Percentiles rank a stretch among this genome's conserved stretches.
These are phyloP conservation scores for Pyrgus malvae DNA, from an alignment of 2,888 invertebrate species.

Conservation along the genomic window DNA sequence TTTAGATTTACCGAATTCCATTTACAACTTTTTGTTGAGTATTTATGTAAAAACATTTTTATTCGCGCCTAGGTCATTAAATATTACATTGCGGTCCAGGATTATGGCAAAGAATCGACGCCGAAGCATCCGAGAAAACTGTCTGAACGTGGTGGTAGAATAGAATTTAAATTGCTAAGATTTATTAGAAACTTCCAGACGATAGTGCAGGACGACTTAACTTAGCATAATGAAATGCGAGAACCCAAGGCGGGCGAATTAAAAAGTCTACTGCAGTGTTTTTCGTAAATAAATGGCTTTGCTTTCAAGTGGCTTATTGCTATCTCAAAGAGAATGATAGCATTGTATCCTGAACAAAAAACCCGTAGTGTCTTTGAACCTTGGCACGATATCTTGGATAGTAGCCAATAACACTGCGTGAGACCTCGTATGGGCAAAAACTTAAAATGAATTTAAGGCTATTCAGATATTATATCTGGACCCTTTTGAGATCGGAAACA, in stretches of 20 bases:
- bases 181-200: slow-evolving; percentile 32
- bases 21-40: no score
- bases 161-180: slow-evolving; percentile 31
- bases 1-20: no score
- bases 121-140: slow-evolving; percentile 17
- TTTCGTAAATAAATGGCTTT: slow-evolving; percentile 67
- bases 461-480: slow-evolving; percentile 11
- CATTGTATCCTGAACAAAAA: slow-evolving; percentile 65
- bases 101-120: slow-evolving; percentile 12
- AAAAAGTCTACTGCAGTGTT: slow-evolving; percentile 64
- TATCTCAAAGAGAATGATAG: slow-evolving; percentile 73
- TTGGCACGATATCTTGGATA: slow-evolving; percentile 74
- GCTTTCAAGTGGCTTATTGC: slow-evolving; percentile 73
- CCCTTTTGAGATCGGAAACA: slow-evolving; percentile 20
- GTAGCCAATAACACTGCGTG: slow-evolving; percentile 66
- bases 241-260: slow-evolving; percentile 50
- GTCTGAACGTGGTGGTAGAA: slow-evolving; percentile 23
- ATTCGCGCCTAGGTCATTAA: background rate
- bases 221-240: slow-evolving; percentile 56
- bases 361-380: slow-evolving; percentile 74
- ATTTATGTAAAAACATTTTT: background rate
- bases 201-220: slow-evolving; percentile 43
- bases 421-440: slow-evolving; percentile 54
- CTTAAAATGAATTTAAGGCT: slow-evolving; percentile 41
- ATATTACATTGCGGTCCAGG: background rate